These are phyloP conservation scores for Patella ulyssiponensis DNA, from an alignment of 2,888 invertebrate genomes.

Conservation along the genomic window DNA sequence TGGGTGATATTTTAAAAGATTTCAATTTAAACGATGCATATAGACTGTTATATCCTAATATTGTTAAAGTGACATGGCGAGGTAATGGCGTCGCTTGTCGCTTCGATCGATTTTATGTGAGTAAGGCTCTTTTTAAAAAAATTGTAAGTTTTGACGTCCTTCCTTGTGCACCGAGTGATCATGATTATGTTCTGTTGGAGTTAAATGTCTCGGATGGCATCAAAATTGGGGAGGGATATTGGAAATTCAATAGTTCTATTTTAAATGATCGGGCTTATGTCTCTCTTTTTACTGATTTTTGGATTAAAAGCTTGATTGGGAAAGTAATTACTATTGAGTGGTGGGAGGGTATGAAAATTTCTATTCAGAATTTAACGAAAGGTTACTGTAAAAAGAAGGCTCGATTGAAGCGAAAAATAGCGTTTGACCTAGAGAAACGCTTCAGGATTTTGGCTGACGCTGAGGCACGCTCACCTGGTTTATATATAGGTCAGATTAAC, in stretches of 20 bases:
- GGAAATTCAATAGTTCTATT: background rate
- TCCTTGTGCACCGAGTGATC: background rate
- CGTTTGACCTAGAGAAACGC: slow-evolving; percentile 5
- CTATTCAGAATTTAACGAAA: slow-evolving; percentile 6
- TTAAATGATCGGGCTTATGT: background rate
- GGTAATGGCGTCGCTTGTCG: background rate
- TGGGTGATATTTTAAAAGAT: background rate
- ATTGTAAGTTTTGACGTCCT: background rate
- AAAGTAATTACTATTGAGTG: slow-evolving; percentile 1
- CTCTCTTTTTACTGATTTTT: background rate
- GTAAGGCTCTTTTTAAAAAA: background rate
- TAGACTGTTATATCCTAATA: background rate
- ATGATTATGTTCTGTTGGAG: background rate
- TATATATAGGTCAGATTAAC: background rate
- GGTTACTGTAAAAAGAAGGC: slow-evolving; percentile 1
- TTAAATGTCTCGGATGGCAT: background rate
- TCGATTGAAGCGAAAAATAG: background rate
- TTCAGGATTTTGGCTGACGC: background rate
- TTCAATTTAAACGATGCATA: slow-evolving; percentile 2
- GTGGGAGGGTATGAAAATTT: slow-evolving; percentile 12
- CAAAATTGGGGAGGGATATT: background rate
- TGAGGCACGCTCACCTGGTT: background rate
- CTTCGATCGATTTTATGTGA: slow-evolving; percentile 5
- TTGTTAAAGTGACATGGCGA: slow-evolving; percentile 7
- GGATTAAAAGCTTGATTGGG: background rate